These are phyloP conservation scores for Ommatoiulus sabulosus DNA, from an alignment of 2,888 invertebrate species.

Conservation along the genomic window DNA sequence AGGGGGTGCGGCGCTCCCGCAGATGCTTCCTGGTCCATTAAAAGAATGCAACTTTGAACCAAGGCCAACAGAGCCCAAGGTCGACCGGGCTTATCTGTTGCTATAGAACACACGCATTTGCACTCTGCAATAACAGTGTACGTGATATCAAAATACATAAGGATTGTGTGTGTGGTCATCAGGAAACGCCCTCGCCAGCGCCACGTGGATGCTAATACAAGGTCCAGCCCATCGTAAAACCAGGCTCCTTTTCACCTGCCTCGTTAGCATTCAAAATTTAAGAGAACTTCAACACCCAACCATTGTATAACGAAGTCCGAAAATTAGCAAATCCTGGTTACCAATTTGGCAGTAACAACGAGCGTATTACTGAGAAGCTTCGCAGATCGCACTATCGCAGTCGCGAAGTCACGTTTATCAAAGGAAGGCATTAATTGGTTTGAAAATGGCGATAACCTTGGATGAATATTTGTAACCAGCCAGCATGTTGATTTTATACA, in stretches of 20 bases:
- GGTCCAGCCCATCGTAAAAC: slow-evolving; percentile 2
- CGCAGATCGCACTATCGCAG: too few relatives aligned
- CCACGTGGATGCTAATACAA: slow-evolving; percentile 8
- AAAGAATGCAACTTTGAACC: not conserved
- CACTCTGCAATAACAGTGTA: not conserved
- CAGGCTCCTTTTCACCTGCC: not conserved
- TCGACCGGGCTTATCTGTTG: not conserved
- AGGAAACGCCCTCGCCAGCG: slow-evolving; percentile 20
- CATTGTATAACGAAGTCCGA: too few relatives aligned
- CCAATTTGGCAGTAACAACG: too few relatives aligned
- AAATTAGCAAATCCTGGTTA: too few relatives aligned
- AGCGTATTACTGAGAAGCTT: too few relatives aligned
- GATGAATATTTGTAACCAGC: too few relatives aligned
- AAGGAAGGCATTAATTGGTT: too few relatives aligned
- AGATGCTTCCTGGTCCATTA: slow-evolving; percentile 34
- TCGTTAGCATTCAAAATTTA: not conserved
- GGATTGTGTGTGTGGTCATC: not conserved
- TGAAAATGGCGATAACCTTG: too few relatives aligned
- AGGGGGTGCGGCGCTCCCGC: not conserved
- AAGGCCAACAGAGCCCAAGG: not conserved
- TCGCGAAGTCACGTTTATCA: too few relatives aligned
- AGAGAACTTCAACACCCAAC: not conserved
- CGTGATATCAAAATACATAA: not conserved
- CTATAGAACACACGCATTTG: not conserved
- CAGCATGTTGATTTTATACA: too few relatives aligned